These are phyloP conservation scores for Tyrannus savana DNA, from an alignment of 2,113 vertebrate genomes.

Conservation along the genomic window DNA sequence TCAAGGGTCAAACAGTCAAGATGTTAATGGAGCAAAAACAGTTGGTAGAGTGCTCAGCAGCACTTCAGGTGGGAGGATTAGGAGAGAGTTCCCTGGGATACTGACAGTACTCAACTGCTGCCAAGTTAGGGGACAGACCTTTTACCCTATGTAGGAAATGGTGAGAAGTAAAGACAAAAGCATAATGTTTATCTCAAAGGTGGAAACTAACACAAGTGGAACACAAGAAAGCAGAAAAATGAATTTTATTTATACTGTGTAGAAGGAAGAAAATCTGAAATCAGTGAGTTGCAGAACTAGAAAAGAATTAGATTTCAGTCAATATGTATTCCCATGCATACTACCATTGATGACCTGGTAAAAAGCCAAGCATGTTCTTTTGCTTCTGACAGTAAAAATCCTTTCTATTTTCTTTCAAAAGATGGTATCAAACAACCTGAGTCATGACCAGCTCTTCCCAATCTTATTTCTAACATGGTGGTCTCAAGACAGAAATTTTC, in stretches of 20 bases:
- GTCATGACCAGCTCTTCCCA: not conserved
- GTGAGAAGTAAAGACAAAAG: not conserved
- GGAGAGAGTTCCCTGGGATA: not conserved
- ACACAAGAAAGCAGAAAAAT: not conserved
- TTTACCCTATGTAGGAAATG: not conserved
- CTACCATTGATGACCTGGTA: not conserved
- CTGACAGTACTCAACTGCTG: not conserved
- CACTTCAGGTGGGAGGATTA: not conserved
- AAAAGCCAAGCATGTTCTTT: not conserved
- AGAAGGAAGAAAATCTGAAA: not conserved
- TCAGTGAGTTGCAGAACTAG: not conserved
- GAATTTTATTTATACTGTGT: not conserved
- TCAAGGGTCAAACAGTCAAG: constrained; percentile 25
- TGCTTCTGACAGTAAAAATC: not conserved
- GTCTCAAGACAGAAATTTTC: not conserved
- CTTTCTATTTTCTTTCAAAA: not conserved
- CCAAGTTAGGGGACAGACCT: not conserved
- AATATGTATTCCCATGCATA: not conserved
- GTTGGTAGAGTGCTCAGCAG: not conserved
- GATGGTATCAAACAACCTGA: not conserved
- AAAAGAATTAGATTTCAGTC: not conserved
- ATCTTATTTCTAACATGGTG: not conserved
- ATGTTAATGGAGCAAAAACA: not conserved
- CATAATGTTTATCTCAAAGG: not conserved
- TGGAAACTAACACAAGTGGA: not conserved